phyloP scores from a whole-genome alignment of 1,140 invertebrate species.

The Nymphalis io region DNA sequence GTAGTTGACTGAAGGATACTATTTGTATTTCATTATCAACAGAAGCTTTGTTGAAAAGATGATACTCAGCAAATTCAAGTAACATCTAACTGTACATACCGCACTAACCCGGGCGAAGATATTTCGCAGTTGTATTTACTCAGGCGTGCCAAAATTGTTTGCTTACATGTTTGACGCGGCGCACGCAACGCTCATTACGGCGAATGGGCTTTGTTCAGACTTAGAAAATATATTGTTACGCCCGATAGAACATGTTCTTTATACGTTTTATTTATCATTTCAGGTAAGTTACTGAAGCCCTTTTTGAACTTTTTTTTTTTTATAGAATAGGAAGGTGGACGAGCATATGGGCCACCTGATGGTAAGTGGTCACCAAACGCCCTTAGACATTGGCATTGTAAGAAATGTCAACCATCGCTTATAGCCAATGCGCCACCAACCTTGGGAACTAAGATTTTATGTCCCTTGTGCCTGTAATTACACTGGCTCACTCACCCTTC shows the following conservation, averaged over 20 bases:
- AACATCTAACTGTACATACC: conserved; percentile 68
- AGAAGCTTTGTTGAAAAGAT: conserved; percentile 76
- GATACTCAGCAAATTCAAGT: conserved; percentile 70
- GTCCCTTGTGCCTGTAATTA: no score
- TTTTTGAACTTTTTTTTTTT: conserved; percentile 47
- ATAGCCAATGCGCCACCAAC: no score
- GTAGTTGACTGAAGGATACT: conserved; percentile 67
- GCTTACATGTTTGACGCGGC: conserved; percentile 79
- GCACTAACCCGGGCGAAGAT: conserved; percentile 71
- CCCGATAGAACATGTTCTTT: conserved; percentile 72
- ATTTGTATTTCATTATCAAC: conserved; percentile 79
- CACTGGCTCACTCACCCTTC: no score
- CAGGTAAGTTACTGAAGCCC: conserved; percentile 66
- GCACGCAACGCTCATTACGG: conserved; percentile 79
- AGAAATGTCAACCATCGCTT: no score
- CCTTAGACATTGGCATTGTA: no score
- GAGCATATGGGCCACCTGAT: no score
- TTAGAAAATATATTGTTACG: conserved; percentile 77
- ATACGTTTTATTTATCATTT: conserved; percentile 76
- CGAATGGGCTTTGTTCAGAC: conserved; percentile 75
- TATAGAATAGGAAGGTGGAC: no score
- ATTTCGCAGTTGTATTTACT: conserved; percentile 79
- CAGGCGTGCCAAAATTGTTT: conserved; percentile 80
- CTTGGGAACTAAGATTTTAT: no score
- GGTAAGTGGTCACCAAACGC: no score